Evolutionary conservation across 2,113 vertebrate species (phyloP).

Genomic region (Colossoma macropomum): DNA sequence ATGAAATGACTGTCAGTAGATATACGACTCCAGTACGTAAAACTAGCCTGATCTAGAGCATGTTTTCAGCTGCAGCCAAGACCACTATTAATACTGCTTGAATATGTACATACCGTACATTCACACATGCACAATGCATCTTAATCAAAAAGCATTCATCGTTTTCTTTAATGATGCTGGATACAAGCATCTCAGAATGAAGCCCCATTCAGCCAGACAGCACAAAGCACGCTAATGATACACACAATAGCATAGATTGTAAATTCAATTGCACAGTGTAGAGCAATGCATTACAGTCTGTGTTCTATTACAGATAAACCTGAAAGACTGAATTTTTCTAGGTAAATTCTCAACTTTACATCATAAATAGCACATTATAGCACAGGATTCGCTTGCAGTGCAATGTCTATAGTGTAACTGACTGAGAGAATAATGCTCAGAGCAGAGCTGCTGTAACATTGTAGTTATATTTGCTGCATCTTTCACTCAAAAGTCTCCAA

Average conservation of each 20-base stretch:
- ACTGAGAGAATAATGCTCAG: too few species aligned
- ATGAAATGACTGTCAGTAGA: slow-evolving; percentile 15
- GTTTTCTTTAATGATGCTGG: background rate
- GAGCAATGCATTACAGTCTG: too few species aligned
- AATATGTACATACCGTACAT: background rate
- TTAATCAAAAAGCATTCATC: background rate
- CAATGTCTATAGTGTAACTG: too few species aligned
- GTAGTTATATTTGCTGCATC: too few species aligned
- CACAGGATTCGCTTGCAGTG: background rate
- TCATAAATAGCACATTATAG: background rate
- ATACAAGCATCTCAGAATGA: background rate
- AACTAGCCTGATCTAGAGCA: slow-evolving; percentile 16
- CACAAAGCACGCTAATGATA: too few species aligned
- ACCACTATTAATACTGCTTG: background rate
- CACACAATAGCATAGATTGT: too few species aligned
- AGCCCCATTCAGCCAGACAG: too few species aligned
- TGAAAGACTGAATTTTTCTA: background rate
- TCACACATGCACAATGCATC: background rate
- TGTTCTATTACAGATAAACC: background rate
- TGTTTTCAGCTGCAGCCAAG: background rate
- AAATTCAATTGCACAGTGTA: too few species aligned
- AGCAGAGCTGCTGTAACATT: too few species aligned
- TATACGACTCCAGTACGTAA: background rate
- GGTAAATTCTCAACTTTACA: background rate
- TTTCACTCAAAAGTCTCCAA: too few species aligned